Percentiles rank a stretch among this genome's conserved stretches.
Evolutionary conservation across 2,113 vertebrate species (phyloP).

Genomic region (Perca schrenkii): DNA sequence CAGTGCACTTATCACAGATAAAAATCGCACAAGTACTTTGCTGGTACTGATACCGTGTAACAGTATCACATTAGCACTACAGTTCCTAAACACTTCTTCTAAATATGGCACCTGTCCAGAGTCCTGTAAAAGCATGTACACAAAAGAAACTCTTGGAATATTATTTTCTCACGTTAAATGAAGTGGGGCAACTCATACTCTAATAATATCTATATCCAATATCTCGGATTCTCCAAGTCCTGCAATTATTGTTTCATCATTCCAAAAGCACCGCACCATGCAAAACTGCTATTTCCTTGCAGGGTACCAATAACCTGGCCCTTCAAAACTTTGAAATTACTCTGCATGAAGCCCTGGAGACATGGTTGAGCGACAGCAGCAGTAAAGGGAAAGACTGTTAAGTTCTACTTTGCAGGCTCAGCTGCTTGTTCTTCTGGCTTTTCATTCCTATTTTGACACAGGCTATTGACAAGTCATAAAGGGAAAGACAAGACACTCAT

Average conservation of each 20-base stretch:
- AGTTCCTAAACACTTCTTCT: background rate
- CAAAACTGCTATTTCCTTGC: conserved; percentile 57
- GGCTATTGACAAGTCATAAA: conserved; percentile 59
- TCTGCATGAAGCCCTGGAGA: conserved; percentile 63
- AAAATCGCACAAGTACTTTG: too few relatives aligned
- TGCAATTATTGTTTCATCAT: conserved; percentile 29
- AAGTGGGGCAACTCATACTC: background rate
- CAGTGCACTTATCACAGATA: too few relatives aligned
- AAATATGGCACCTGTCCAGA: background rate
- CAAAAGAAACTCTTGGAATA: conserved; percentile 1
- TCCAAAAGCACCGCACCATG: conserved; percentile 14
- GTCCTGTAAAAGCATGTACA: background rate
- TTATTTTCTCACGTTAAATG: background rate
- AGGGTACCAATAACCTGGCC: conserved; percentile 60
- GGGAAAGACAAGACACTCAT: conserved; percentile 8
- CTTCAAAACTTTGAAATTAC: conserved; percentile 70
- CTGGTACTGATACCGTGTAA: background rate
- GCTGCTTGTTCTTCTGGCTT: conserved; percentile 62
- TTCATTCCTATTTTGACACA: conserved; percentile 52
- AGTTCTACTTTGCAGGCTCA: conserved; percentile 62
- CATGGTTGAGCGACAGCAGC: conserved; percentile 59
- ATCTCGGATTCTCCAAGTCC: conserved; percentile 11
- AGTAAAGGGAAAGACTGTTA: conserved; percentile 51
- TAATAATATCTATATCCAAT: conserved; percentile 5
- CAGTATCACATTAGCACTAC: background rate